Base-by-base conservation (phyloP, 2,113 vertebrate species). In the Sylvilagus bachmani region DNA sequence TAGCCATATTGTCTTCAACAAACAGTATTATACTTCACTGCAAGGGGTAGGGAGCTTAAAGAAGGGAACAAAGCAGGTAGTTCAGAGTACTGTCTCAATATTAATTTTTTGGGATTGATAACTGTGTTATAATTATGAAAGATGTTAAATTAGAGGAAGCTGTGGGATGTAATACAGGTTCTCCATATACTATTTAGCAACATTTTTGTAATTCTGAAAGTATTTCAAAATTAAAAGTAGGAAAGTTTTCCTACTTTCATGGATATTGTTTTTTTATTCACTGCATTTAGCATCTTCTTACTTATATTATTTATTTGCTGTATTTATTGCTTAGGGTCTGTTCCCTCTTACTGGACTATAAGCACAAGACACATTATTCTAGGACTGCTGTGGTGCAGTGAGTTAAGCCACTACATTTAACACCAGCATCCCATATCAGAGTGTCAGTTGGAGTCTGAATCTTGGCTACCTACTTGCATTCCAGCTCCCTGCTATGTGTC, bases 171-270 rank as follows among this genome's bases (percentile, higher is more conserved):
- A 82, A 70, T 2, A 66, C 2, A 90, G 33, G 17, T 79, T 62
- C 29, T 74, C 14, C 79, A 13, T 33, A 11, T 24, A 67, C 29
- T 85, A 67, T 51, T 82, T 80, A 74, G 19, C 17, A 95, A 91
- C 21, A 17, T 95, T 86, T 80, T 70, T 64, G 6, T 51, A 58
- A 73, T 24, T 69, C 21, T 77, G 33, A 73, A 95, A 80, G 31
- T 49, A 89, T 79, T 87, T 93, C 22, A 93, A 90, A 94, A 86
- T 49, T 94, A 94, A 82, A 95, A 89, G 53, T 61, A 78, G 13
- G 11, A 88, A 25, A 33, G 49, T 17, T 58, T 58, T 58, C 55
- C 55, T 58, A 58, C 55, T 58, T 19, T 58, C 3, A 64, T 29
- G 33, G 24, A 33, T 10, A 49, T 78, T 14, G 55, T 53, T 25